Percentiles rank a stretch among this genome's conserved stretches.
phyloP scores from a whole-genome alignment of 2,797 vertebrate genomes.

The Sternarchorhynchus goeldii region DNA sequence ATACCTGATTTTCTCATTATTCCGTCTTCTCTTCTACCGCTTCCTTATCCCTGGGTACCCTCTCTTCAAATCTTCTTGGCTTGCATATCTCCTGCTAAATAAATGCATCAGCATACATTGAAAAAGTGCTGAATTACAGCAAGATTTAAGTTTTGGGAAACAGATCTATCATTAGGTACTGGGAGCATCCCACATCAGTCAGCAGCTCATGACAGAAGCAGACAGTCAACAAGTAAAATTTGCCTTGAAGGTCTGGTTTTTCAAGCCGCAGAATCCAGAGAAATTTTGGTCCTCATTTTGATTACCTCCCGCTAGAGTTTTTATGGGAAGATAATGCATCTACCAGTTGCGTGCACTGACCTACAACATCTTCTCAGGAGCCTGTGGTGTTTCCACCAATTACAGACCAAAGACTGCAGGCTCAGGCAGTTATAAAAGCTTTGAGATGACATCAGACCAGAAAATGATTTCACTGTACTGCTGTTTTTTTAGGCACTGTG shows the following conservation, averaged over 20 bases:
- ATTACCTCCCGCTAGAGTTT: slow-evolving; percentile 50
- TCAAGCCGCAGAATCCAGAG: slow-evolving; percentile 52
- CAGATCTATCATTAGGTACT: slow-evolving; percentile 72
- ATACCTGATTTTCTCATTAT: neutral
- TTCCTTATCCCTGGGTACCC: slow-evolving; percentile 55
- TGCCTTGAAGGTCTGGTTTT: slow-evolving; percentile 53
- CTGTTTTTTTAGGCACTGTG: slow-evolving; percentile 62
- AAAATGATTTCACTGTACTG: slow-evolving; percentile 76
- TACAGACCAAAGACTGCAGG: slow-evolving; percentile 73
- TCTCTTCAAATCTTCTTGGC: slow-evolving; percentile 51
- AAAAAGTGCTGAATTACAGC: slow-evolving; percentile 64
- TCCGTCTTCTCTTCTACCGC: neutral
- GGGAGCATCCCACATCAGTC: slow-evolving; percentile 71
- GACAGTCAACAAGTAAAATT: slow-evolving; percentile 56
- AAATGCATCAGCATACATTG: slow-evolving; percentile 65
- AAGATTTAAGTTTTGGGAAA: slow-evolving; percentile 59
- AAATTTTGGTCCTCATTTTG: slow-evolving; percentile 58
- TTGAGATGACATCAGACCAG: slow-evolving; percentile 77
- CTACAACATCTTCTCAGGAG: slow-evolving; percentile 64
- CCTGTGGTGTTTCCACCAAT: slow-evolving; percentile 65
- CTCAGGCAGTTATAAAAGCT: slow-evolving; percentile 73
- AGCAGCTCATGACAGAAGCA: slow-evolving; percentile 55
- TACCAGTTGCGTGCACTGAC: slow-evolving; percentile 54
- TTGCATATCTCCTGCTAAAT: slow-evolving; percentile 63
- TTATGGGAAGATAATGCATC: slow-evolving; percentile 61